Percentiles rank a stretch among this genome's conserved stretches.
Evolutionary conservation across 1,140 invertebrate genomes (phyloP).

Genomic region (Drosophila repletoides): DNA sequence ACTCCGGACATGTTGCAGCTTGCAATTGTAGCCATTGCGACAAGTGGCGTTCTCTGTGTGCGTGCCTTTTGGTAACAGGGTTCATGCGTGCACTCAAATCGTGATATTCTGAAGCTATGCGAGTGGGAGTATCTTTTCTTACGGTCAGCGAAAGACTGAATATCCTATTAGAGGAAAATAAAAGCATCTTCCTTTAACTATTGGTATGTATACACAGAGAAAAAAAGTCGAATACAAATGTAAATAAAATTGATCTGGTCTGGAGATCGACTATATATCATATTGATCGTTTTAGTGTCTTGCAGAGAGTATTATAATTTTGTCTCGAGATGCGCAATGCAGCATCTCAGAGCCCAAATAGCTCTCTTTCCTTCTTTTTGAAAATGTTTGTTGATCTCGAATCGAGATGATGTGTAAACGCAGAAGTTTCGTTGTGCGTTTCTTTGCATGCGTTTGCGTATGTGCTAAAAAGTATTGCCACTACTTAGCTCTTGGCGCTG

Average conservation of each 20-base stretch:
- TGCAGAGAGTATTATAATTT: too few relatives aligned
- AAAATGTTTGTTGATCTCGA: background rate
- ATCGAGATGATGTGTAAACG: background rate
- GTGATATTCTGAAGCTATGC: slow-evolving; percentile 15
- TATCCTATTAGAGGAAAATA: too few relatives aligned
- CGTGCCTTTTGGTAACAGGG: too few relatives aligned
- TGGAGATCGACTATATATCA: too few relatives aligned
- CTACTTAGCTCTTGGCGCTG: slow-evolving; percentile 28
- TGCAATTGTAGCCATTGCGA: slow-evolving; percentile 62
- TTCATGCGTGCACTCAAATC: background rate
- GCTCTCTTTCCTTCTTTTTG: background rate
- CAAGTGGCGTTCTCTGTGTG: slow-evolving; percentile 45
- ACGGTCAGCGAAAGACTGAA: background rate
- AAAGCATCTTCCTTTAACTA: too few relatives aligned
- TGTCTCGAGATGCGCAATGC: too few relatives aligned
- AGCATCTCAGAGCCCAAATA: too few relatives aligned
- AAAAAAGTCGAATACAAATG: too few relatives aligned
- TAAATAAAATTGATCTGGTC: too few relatives aligned
- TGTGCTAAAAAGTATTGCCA: slow-evolving; percentile 36
- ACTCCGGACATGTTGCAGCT: slow-evolving; percentile 35
- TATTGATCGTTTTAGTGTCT: too few relatives aligned
- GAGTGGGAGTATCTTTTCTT: background rate
- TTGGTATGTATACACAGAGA: too few relatives aligned
- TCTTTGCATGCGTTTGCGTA: slow-evolving; percentile 40
- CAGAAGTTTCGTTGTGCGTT: background rate